Conservation (phyloP, 2,113 vertebrate species). For the Thinocorus orbignyianus region DNA sequence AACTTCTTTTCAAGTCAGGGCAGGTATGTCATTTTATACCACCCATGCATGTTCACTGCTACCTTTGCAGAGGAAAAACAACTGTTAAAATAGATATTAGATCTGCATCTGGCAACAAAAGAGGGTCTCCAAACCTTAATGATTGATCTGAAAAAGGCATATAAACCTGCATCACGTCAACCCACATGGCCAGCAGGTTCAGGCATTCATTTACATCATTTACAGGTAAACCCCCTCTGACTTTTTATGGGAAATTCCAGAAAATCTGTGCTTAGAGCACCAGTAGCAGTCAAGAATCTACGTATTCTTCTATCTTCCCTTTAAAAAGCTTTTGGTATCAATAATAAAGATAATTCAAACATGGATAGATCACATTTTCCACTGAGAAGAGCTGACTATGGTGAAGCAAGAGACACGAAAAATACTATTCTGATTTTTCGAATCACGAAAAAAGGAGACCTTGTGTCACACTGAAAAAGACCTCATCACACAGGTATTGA, state of each 20-base stretch:
- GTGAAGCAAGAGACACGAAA: background rate
- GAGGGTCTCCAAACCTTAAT: background rate
- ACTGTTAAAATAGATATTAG: background rate
- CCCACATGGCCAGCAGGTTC: background rate
- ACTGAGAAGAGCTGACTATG: background rate
- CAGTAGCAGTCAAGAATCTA: background rate
- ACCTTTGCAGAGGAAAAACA: background rate
- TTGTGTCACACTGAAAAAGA: background rate
- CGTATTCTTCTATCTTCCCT: background rate
- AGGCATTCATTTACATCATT: background rate
- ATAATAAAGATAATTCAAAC: background rate
- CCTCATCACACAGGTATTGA: background rate
- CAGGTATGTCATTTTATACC: background rate
- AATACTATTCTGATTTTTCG: slow-evolving; percentile 26
- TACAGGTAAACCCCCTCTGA: background rate
- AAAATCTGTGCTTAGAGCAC: background rate
- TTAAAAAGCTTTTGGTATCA: background rate
- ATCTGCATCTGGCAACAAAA: background rate
- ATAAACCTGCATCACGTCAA: background rate
- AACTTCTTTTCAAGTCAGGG: background rate
- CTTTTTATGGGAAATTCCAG: background rate
- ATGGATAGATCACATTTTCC: background rate
- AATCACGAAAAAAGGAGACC: background rate
- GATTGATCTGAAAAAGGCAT: background rate
- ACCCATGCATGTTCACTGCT: background rate